Evolutionary conservation across 1,140 invertebrate genomes (phyloP), one percentile per base, ranked within the genome.

Genomic region (Ephestia elutella): DNA sequence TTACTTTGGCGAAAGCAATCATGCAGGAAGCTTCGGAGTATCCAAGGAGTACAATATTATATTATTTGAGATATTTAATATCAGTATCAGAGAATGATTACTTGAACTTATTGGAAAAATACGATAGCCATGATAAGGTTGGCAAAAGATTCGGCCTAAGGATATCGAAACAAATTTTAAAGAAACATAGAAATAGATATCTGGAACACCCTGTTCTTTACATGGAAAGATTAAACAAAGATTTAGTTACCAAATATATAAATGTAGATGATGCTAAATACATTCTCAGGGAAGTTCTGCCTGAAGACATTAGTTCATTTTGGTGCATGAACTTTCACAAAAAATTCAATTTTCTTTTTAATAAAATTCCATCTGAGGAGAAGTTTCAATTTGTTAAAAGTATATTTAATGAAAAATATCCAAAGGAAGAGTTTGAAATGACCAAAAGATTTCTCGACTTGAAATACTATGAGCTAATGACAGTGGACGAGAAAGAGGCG

Each of bases 361-460:
- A 80, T 49, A 28, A 71, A 8, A 66, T 86, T 53, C 75, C 75
- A 7, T 51, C 15, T 49, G 60, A 67, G 55, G 68, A 75, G 49
- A 58, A 63, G n/a, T 80, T 71, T 62, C 9, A n/a, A 15, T 79
- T 70, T 62, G 32, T 80, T 4, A 79, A 78, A 63, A 53, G 73
- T 55, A 62, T 73, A 30, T 86, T 79, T 60, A 51, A 15, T 0
- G 20, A 64, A 4, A 70, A 72, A 53, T 86, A 78, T 65, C 65
- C 66, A 32, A 21, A 55, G 13, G 60, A 74, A 54, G n/a, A 56
- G 15, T 86, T 84, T 66, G 80, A 82, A 73, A 82, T 69, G 58
- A 49, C 19, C 49, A 15, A 55, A 15, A 21, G 60, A 4, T 86
- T 86, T 51, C 81, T 77, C 60, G 15, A 62, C 0, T 54, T 57